Evolutionary conservation across 2,113 vertebrate species (phyloP).

Genomic region (Tetrao urogallus): DNA sequence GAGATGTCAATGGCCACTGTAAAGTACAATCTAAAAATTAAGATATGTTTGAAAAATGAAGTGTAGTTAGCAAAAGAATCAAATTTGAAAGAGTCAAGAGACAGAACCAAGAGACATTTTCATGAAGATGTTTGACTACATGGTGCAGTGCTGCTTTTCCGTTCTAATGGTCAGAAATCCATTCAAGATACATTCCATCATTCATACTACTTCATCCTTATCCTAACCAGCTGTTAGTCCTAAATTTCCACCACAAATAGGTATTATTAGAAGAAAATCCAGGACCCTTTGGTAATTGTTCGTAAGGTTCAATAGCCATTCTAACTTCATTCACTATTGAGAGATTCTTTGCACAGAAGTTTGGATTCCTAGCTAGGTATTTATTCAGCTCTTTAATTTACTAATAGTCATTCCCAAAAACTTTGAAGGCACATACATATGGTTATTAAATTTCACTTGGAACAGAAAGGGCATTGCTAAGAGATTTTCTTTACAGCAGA

Average conservation of each 20-base stretch:
- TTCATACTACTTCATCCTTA: background rate
- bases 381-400: background rate
- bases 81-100: background rate
- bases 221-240: background rate
- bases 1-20: background rate
- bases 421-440: accelerated
- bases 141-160: background rate
- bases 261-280: background rate
- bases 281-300: background rate
- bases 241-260: accelerated
- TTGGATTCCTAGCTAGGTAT: background rate
- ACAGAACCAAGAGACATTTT: background rate
- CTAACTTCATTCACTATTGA: background rate
- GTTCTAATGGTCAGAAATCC: background rate
- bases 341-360: background rate
- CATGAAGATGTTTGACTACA: background rate
- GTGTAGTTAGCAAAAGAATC: background rate
- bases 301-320: background rate
- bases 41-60: background rate
- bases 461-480: background rate
- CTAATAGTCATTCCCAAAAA: background rate
- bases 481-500: background rate
- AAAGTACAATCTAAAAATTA: background rate
- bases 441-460: background rate
- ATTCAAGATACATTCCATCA: background rate